Percentiles rank a stretch among this genome's conserved stretches.
Conservation (phyloP, 2,113 vertebrate genomes). For the Chrysemys picta region DNA sequence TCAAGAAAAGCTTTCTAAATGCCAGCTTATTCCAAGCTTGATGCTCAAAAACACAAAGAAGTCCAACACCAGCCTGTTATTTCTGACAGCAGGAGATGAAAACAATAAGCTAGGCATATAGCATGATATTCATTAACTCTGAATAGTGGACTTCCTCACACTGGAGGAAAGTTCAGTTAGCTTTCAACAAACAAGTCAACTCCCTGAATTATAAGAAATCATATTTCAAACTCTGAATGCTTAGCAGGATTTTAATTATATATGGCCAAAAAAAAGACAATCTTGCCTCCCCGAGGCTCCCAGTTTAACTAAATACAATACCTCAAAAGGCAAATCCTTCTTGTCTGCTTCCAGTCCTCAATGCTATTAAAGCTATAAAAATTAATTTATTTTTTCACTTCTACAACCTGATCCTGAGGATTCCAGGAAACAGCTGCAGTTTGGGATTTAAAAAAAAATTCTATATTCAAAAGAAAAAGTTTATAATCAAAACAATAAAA, state of each 20-base stretch:
- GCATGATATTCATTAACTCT: neutral
- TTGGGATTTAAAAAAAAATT: neutral
- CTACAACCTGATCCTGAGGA: neutral
- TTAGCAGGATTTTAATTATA: neutral
- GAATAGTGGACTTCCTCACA: neutral
- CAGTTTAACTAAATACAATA: neutral
- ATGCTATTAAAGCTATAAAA: neutral
- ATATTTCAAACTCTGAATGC: neutral
- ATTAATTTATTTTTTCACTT: conserved; percentile 6
- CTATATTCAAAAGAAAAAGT: neutral
- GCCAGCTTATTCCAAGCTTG: neutral
- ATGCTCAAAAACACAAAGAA: neutral
- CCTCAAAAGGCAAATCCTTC: neutral
- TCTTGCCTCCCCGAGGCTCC: fast-evolving
- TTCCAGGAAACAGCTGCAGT: neutral
- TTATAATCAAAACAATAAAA: conserved; percentile 32
- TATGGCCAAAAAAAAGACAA: neutral
- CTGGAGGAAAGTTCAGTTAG: neutral
- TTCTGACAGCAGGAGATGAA: neutral
- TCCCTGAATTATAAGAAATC: neutral
- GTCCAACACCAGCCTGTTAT: neutral
- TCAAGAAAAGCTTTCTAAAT: fast-evolving
- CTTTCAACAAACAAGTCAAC: neutral
- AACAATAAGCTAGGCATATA: fast-evolving
- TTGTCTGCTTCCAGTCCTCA: conserved; percentile 4